A percentile compares a stretch with the other conserved stretches of the same genome.
Conservation (phyloP, 2,888 invertebrate genomes). For the Autographa pulchrina region DNA sequence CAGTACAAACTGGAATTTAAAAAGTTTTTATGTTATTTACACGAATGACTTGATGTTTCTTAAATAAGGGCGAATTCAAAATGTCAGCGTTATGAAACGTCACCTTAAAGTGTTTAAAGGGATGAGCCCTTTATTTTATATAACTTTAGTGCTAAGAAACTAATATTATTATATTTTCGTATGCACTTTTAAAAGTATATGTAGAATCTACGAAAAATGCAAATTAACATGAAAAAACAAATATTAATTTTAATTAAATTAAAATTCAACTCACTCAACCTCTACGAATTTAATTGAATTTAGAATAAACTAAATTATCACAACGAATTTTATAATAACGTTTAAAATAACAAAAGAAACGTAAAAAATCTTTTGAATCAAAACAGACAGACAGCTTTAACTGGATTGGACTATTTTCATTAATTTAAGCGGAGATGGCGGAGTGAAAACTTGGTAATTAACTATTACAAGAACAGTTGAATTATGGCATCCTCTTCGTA, state of each 20-base stretch:
- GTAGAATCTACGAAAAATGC: background rate
- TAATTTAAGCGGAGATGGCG: slow-evolving; percentile 57
- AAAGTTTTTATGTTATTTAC: slow-evolving; percentile 41
- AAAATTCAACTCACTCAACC: too few relatives aligned
- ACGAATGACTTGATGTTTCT: background rate
- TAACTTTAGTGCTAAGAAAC: too few relatives aligned
- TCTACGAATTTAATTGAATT: background rate
- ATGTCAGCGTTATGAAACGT: too few relatives aligned
- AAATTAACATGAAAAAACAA: background rate
- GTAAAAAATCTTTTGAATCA: slow-evolving; percentile 8
- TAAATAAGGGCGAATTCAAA: background rate
- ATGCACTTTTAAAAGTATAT: too few relatives aligned
- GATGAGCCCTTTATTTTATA: too few relatives aligned
- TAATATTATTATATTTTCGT: too few relatives aligned
- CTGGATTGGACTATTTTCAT: slow-evolving; percentile 37
- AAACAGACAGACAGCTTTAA: slow-evolving; percentile 30
- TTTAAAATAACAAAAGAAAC: background rate
- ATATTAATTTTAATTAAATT: too few relatives aligned
- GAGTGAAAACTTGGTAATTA: slow-evolving; percentile 69
- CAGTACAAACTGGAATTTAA: slow-evolving; percentile 44
- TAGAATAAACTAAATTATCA: background rate
- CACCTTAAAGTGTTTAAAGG: too few relatives aligned
- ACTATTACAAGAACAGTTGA: slow-evolving; percentile 53
- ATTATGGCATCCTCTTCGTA: slow-evolving; percentile 19
- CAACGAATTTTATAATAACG: background rate